phyloP scores from a whole-genome alignment of 2,888 invertebrate species.

The Acrobasis repandana region DNA sequence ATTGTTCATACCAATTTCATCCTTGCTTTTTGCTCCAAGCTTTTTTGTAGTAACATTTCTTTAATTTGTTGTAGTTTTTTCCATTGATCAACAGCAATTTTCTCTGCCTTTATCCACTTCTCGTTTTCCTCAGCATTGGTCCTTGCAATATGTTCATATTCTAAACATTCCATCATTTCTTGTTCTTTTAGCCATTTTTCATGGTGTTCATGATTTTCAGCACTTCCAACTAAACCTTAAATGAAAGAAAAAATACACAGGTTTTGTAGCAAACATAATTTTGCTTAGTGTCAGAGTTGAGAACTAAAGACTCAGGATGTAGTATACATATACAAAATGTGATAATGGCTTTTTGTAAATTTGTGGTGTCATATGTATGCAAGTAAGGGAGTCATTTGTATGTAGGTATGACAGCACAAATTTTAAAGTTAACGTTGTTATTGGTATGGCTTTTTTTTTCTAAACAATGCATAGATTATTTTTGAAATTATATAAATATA shows the following conservation, averaged over 20 bases:
- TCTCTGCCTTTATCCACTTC: constrained; percentile 87
- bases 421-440: no score
- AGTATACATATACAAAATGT: no score
- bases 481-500: no score
- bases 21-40: constrained; percentile 83
- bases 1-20: constrained; percentile 62
- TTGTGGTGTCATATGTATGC: no score
- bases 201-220: constrained; percentile 61
- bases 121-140: constrained; percentile 82
- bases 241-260: constrained; percentile 31
- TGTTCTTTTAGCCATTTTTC: constrained; percentile 79
- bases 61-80: constrained; percentile 82
- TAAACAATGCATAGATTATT: no score
- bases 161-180: constrained; percentile 74
- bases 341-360: no score
- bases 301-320: no score
- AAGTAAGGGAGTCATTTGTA: no score
- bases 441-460: no score
- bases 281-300: no score
- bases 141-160: constrained; percentile 79
- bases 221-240: constrained; percentile 31
- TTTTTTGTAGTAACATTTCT: constrained; percentile 79
- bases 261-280: constrained; percentile 25
- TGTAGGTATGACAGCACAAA: no score
- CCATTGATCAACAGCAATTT: constrained; percentile 85